Conservation (phyloP, 2,888 invertebrate genomes). For the Yponomeuta cagnagella region DNA sequence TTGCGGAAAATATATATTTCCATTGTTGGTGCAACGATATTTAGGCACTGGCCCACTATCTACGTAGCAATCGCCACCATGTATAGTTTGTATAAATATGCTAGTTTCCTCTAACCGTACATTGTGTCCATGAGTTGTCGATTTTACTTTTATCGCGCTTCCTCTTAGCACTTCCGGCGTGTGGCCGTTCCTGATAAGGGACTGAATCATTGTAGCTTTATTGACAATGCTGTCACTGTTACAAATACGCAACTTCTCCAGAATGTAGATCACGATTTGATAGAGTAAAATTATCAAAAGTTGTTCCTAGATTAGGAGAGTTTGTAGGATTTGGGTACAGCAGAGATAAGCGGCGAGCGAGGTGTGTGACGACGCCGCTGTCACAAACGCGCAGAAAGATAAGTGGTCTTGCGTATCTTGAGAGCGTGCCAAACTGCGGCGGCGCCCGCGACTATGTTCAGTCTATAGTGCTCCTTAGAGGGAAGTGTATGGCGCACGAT, state of each 20-base stretch:
- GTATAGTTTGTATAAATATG: not conserved
- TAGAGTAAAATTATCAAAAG: not conserved
- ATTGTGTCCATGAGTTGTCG: constrained; percentile 47
- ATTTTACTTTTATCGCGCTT: constrained; percentile 53
- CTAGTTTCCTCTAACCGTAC: constrained; percentile 35
- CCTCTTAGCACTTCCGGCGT: constrained; percentile 57
- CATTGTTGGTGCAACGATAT: constrained; percentile 4
- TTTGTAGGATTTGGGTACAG: constrained; percentile 6
- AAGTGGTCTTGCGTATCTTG: constrained; percentile 38
- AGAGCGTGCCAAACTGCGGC: constrained; percentile 28
- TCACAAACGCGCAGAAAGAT: constrained; percentile 56
- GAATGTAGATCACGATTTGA: not conserved
- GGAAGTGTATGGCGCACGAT: constrained; percentile 72
- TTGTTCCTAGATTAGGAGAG: not conserved
- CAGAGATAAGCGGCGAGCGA: constrained; percentile 4
- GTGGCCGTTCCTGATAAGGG: constrained; percentile 48
- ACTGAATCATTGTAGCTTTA: constrained; percentile 30
- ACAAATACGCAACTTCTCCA: not conserved
- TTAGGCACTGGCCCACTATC: constrained; percentile 10
- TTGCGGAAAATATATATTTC: not conserved
- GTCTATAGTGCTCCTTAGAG: constrained; percentile 69
- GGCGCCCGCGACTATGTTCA: constrained; percentile 66
- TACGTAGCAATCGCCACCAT: not conserved
- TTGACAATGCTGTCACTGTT: constrained; percentile 13
- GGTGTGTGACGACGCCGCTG: constrained; percentile 34